phyloP scores from a whole-genome alignment of 2,888 invertebrate genomes.

The Rhyacophila evoluta region DNA sequence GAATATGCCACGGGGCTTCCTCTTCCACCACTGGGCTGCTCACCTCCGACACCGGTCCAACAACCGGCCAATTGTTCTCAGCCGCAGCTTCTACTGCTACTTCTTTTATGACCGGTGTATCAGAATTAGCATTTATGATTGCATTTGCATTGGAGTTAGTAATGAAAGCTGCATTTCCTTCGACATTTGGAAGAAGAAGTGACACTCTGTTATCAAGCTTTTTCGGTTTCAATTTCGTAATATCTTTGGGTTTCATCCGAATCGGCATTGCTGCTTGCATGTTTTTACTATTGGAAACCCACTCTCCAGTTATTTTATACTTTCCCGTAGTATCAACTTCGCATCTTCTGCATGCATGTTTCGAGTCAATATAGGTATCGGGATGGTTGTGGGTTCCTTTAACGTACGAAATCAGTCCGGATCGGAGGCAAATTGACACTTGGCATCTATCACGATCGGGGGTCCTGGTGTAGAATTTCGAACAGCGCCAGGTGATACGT shows the following conservation, averaged over 20 bases:
- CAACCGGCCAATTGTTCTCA: constrained; percentile 15
- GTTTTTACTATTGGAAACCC: constrained; percentile 40
- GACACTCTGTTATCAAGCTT: constrained; percentile 27
- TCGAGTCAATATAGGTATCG: constrained; percentile 43
- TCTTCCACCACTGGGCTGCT: constrained; percentile 12
- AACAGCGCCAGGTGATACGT: constrained; percentile 50
- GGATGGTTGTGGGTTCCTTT: constrained; percentile 50
- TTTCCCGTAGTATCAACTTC: constrained; percentile 48
- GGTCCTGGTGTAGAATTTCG: constrained; percentile 50
- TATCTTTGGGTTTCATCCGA: constrained; percentile 33
- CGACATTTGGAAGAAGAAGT: constrained; percentile 27
- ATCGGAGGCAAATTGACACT: constrained; percentile 49
- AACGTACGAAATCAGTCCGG: constrained; percentile 45
- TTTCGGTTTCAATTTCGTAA: constrained; percentile 32
- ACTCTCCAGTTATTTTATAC: constrained; percentile 49
- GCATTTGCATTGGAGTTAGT: background rate
- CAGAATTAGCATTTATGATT: background rate
- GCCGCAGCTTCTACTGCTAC: background rate
- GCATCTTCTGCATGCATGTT: constrained; percentile 45
- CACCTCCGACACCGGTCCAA: background rate
- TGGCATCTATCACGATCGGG: constrained; percentile 49
- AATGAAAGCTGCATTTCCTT: background rate
- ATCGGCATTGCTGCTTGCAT: constrained; percentile 26
- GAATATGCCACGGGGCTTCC: constrained; percentile 47
- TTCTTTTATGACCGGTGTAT: background rate